Base-by-base conservation (phyloP, 1,140 invertebrate genomes). In the Neodiprion virginianus region DNA sequence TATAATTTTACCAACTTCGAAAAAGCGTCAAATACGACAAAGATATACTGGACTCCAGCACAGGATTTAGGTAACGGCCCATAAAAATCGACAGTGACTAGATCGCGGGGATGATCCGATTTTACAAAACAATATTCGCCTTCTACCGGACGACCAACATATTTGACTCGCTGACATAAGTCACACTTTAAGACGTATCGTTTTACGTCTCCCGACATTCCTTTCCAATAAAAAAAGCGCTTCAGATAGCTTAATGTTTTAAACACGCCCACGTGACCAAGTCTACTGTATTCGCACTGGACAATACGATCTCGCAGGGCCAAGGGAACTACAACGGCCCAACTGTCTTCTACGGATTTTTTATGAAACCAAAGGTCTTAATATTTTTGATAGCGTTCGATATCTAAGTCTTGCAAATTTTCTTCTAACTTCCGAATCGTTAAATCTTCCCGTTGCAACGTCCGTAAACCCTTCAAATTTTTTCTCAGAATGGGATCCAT, bases 11-110 rank as follows among this genome's bases (percentile, higher is more conserved):
- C 49, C 12, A 61, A 72, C 72, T 77, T 77, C 17, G 77, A 78
- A 72, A 84, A 84, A 1, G 76, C 67, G 72, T 85, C 83, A 17
- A 83, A 77, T 12, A 80, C 72, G 0, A 85, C 82, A 50, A 84
- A 79, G 68, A 85, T 82, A 67, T 81, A 84, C 1, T 49, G 67
- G 10, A 74, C 74, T 8, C 80, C 75, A 9, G 73, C 78, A 10
- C 69, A 72, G 7, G 79, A 75, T 71, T 61, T 53, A 14, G 79
- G 79, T 8, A 84, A 61, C 0, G 81, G 83, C 8, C 82, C 81
- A 74, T 78, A 83, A 74, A 77, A 79, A 74, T 84, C 82, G 5
- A 77, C 77, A 65, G 80, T 75, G 7, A 85, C 79, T 17, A 83
- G n/a, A 0, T 83, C 82, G 7, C 79, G 78, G 9, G 78, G 76